These are phyloP conservation scores for Leptoclinus maculatus DNA, from an alignment of 2,797 vertebrate genomes.

Conservation along the genomic window DNA sequence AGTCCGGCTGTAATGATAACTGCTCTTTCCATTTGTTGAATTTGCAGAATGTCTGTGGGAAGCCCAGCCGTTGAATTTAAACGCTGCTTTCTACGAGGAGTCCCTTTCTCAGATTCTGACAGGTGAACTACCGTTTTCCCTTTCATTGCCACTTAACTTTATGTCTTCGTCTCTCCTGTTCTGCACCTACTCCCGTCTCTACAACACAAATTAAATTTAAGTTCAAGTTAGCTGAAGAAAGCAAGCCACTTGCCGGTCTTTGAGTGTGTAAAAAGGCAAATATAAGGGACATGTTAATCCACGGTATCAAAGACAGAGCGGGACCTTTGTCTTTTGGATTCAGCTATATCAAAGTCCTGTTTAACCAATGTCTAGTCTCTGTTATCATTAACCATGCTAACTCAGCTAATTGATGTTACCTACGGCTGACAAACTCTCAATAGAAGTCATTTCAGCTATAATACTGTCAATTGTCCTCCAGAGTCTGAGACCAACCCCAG, in stretches of 20 bases:
- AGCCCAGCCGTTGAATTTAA: slow-evolving; percentile 58
- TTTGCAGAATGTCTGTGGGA: slow-evolving; percentile 58
- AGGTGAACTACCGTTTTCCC: slow-evolving; percentile 55
- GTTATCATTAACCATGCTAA: neutral
- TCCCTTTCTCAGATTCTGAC: slow-evolving; percentile 34
- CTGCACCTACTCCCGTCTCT: neutral
- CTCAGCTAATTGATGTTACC: neutral
- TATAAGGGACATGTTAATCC: neutral
- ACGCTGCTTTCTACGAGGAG: slow-evolving; percentile 72
- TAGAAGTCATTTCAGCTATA: slow-evolving; percentile 3
- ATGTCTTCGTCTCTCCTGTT: neutral
- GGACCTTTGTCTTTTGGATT: neutral
- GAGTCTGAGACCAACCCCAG: slow-evolving; percentile 37
- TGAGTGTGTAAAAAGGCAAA: neutral
- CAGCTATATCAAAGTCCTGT: neutral
- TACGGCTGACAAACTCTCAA: slow-evolving; percentile 1
- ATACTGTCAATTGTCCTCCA: slow-evolving; percentile 29
- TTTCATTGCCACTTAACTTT: slow-evolving; percentile 11
- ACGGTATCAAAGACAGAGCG: neutral
- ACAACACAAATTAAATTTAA: neutral
- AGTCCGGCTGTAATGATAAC: slow-evolving; percentile 4
- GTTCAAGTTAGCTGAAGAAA: neutral
- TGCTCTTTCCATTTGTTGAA: neutral
- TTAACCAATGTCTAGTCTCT: neutral
- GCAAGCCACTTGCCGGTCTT: neutral